Conservation (phyloP, 2,797 vertebrate species). For the Chelon labrosus region DNA sequence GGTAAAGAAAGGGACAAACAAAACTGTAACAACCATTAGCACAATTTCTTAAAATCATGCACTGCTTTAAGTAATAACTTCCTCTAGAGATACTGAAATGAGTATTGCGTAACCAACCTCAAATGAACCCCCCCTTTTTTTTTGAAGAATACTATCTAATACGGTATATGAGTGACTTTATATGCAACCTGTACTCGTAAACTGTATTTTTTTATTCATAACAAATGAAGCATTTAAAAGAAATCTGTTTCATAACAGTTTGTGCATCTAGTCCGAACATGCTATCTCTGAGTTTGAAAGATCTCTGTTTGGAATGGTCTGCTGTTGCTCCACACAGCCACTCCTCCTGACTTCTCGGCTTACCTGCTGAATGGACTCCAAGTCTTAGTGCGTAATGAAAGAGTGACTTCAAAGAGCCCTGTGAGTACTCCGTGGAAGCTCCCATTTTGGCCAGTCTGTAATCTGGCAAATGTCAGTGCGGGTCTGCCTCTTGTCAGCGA, state of each 20-base stretch:
- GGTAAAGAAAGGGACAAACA: too few relatives aligned
- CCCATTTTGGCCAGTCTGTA: conserved; percentile 20
- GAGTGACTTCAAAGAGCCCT: not conserved
- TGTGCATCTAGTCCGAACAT: conserved; percentile 32
- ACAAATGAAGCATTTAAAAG: not conserved
- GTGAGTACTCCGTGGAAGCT: conserved; percentile 1
- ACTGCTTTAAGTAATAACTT: not conserved
- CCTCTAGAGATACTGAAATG: too few relatives aligned
- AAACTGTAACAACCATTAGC: too few relatives aligned
- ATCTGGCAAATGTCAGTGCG: conserved; percentile 8
- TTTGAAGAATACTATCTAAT: too few relatives aligned
- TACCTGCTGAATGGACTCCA: conserved; percentile 32
- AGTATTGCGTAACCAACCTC: too few relatives aligned
- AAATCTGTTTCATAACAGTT: not conserved
- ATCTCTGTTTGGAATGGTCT: not conserved
- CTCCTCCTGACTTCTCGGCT: conserved; percentile 31
- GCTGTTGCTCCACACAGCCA: not conserved
- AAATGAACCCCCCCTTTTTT: too few relatives aligned
- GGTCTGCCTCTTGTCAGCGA: conserved; percentile 1
- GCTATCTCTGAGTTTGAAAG: not conserved
- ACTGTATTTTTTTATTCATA: not conserved
- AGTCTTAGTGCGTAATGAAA: not conserved
- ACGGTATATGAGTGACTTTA: not conserved
- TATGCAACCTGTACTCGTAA: not conserved
- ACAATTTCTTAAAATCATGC: too few relatives aligned